Percentiles rank a stretch among this genome's conserved stretches.
phyloP scores from a whole-genome alignment of 2,113 vertebrate genomes.

The Pluvialis apricaria region DNA sequence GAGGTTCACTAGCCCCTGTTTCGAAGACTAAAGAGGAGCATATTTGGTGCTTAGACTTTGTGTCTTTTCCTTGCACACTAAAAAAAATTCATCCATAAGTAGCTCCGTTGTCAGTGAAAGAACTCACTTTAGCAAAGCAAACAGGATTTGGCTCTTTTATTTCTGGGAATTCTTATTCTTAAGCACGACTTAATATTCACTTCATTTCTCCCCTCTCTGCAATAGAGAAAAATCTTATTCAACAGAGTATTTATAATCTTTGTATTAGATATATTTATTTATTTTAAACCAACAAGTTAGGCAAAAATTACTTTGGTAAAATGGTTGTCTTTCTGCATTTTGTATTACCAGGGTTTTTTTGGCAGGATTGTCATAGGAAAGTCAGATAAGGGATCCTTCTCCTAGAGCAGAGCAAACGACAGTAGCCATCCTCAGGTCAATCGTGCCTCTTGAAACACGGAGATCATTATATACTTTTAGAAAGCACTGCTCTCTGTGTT shows the following conservation, averaged over 20 bases:
- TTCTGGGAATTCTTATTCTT: not conserved
- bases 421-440: not conserved
- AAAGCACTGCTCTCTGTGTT: not conserved
- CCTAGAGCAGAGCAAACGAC: not conserved
- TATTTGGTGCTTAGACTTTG: not conserved
- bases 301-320: not conserved
- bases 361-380: not conserved
- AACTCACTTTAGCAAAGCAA: not conserved
- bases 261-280: not conserved
- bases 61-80: not conserved
- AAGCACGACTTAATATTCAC: not conserved
- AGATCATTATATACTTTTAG: not conserved
- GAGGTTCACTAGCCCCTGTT: not conserved
- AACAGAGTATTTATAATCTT: not conserved
- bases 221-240: not conserved
- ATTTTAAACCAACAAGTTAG: not conserved
- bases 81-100: not conserved
- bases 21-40: not conserved
- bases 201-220: not conserved
- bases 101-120: not conserved
- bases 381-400: not conserved
- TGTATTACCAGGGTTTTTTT: not conserved
- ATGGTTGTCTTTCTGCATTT: not conserved
- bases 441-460: not conserved
- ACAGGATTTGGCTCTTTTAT: not conserved